Evolutionary conservation across 2,888 invertebrate genomes (phyloP), one percentile per base, ranked within the genome.

Genomic region (Brenthis hecate): DNA sequence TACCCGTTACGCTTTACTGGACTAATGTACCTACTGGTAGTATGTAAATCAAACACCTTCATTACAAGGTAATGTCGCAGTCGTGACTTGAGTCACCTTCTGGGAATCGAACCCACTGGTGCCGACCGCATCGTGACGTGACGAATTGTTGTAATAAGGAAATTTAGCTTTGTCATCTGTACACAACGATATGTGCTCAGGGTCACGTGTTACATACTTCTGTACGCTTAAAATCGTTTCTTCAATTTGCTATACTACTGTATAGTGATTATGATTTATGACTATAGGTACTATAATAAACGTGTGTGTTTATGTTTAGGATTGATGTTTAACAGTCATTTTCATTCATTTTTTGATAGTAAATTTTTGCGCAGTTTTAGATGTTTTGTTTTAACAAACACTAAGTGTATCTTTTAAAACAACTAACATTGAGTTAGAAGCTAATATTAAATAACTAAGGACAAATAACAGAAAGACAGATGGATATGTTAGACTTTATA

Each of bases 11-110:
- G 32, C 13, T 58, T 19, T 47, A 60, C 16, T 28, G n/a, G 50
- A 50, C 28, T 16, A 13, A 54, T 54, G 48, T 50, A 61, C n/a
- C n/a, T n/a, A n/a, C 36, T 11, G 58, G 67, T 62, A 57, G 64
- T 70, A 72, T 72, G 70, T 69, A 68, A 68, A 74, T 73, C 71
- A 72, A 69, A 71, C 69, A 67, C 70, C 72, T 68, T 68, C 71
- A 62, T 50, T 55, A 54, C 74, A 71, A 75, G 75, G 74, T 71
- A 70, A 72, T 13, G 63, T 53, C 54, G 43, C 65, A 53, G 66
- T 73, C 73, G 74, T 73, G 72, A 70, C 65, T 70, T 74, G 73
- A 75, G 57, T 75, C 72, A 72, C 72, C 75, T 66, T 72, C 72
- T 56, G 63, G 62, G 64, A 69, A 70, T 69, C 70, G 63, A 67